phyloP scores from a whole-genome alignment of 64 coral and sea anemone genomes.

The Stichodactyla helianthus region DNA sequence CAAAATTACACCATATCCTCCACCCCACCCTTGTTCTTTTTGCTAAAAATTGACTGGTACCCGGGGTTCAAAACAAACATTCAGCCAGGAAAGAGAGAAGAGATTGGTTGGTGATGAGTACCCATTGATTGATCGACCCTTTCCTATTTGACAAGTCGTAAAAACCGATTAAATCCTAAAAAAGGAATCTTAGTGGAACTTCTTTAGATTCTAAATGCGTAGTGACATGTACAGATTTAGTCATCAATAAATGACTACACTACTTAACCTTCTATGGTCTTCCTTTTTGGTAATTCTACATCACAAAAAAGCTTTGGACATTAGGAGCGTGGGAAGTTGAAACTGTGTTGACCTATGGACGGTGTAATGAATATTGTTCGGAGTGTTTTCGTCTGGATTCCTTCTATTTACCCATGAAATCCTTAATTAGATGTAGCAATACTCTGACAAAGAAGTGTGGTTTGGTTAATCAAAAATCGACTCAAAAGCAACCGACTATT shows the following conservation, averaged over 20 bases:
- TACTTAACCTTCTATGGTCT: constrained; percentile 3
- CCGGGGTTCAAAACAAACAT: background rate
- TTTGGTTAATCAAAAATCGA: constrained; percentile 7
- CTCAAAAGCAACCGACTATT: background rate
- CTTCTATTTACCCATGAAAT: background rate
- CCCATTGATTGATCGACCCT: background rate
- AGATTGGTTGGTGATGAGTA: background rate
- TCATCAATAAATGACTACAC: background rate
- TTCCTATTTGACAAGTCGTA: background rate
- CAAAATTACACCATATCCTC: too few relatives aligned
- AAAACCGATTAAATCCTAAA: background rate
- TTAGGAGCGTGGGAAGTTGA: background rate
- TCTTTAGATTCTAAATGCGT: background rate
- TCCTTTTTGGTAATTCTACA: background rate
- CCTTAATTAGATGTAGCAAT: background rate
- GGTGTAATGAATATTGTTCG: background rate
- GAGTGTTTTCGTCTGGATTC: background rate
- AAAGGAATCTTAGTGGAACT: background rate
- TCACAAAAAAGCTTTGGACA: too few relatives aligned
- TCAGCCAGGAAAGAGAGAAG: background rate
- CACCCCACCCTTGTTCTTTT: too few relatives aligned
- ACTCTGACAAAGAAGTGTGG: background rate
- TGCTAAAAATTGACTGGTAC: background rate
- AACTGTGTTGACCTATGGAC: background rate
- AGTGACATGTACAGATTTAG: background rate